Evolutionary conservation across 2,797 vertebrate genomes (phyloP).

Genomic region (Pangasius larnaudii): DNA sequence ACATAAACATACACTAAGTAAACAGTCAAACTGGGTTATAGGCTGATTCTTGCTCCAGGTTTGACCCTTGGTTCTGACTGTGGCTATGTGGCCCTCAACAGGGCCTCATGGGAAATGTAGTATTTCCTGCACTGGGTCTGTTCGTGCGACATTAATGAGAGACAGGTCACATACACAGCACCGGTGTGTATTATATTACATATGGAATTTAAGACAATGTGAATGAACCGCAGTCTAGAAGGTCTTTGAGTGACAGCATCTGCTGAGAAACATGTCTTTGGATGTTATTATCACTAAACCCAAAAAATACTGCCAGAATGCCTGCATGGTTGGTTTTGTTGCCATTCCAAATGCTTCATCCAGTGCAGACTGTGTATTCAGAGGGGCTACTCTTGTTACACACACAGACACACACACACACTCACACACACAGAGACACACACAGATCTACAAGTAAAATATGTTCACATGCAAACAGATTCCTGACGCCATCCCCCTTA

Average conservation of each 20-base stretch:
- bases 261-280: not conserved
- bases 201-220: not conserved
- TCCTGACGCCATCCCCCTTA: constrained; percentile 32
- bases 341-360: constrained; percentile 65
- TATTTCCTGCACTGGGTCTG: constrained; percentile 49
- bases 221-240: not conserved
- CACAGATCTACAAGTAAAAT: constrained; percentile 28
- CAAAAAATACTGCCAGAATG: not conserved
- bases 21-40: not conserved
- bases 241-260: not conserved
- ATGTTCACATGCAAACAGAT: constrained; percentile 37
- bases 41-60: constrained; percentile 22
- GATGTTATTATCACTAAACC: not conserved
- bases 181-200: constrained; percentile 19
- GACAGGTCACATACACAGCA: constrained; percentile 42
- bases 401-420: constrained; percentile 45
- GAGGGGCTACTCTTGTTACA: constrained; percentile 7
- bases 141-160: constrained; percentile 59
- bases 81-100: constrained; percentile 30
- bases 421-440: constrained; percentile 41
- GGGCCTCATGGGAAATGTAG: constrained; percentile 51
- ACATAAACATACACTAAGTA: not conserved
- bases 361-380: constrained; percentile 58
- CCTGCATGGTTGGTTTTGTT: not conserved
- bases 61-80: constrained; percentile 29